Base-by-base conservation (phyloP, 2,888 invertebrate genomes). In the Xylota sylvarum region DNA sequence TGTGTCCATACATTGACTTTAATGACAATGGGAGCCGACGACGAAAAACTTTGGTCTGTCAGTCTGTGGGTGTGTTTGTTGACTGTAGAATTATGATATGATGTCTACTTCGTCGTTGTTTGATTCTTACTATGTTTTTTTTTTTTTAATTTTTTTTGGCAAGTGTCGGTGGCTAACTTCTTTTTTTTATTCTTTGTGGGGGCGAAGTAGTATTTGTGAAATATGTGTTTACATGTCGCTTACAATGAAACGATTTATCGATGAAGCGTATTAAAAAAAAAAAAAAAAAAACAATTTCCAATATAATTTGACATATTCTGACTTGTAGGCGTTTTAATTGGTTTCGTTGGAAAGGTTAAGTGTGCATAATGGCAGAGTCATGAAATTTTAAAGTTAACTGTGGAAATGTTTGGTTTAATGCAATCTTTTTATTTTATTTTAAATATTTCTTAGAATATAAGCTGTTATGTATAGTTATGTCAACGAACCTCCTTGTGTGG, bases 51-150 rank as follows among this genome's bases (percentile, higher is more conserved):
- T 69, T n/a, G 48, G 50, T 32, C 14, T 7, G 4, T 37, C 43
- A 69, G 35, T 4, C 46, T 43, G 64, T 76, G 84, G 80, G 84
- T 60, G 84, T 85, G 84, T 85, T 74, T 80, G 80, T 85, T 85
- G 74, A 70, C 30, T 46, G 19, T 64, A 30, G 64, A 58, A 74
- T 85, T 85, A 80, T 80, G 64, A 76, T 5, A 43, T 43, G 80
- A 70, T 65, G 79, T 74, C 58, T 70, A 60, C 62, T 83, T 30
- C n/a, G 23, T 35, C 10, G 58, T 12, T 14, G 27, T 62, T 14
- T 30, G 27, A 12, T 46, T 30, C 12, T 30, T 60, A 14, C 6
- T n/a, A n/a, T n/a, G n/a, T 43, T 32, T 30, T 62, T 55, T 60
- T 55, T n/a, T n/a, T n/a, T n/a, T n/a, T n/a, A n/a, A n/a, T n/a